A percentile compares a stretch with the other conserved stretches of the same genome.
Evolutionary conservation across 2,888 invertebrate genomes (phyloP).

Genomic region (Tinea semifulvella): DNA sequence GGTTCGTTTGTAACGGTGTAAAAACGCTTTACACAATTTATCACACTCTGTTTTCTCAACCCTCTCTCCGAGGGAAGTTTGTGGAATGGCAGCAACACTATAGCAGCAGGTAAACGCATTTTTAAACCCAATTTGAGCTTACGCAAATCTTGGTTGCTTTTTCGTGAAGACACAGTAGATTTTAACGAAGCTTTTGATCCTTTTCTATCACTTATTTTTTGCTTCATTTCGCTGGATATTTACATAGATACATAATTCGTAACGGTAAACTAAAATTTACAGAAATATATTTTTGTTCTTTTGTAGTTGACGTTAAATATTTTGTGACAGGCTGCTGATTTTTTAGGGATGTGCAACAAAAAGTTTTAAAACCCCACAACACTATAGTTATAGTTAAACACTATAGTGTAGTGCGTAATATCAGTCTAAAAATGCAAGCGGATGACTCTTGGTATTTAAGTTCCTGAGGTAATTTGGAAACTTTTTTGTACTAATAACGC

Average conservation of each 20-base stretch:
- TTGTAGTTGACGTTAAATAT: no score
- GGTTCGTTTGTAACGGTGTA: slow-evolving; percentile 28
- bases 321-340: neutral
- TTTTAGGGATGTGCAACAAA: neutral
- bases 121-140: slow-evolving; percentile 18
- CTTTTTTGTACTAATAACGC: no score
- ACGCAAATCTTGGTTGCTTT: neutral
- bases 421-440: no score
- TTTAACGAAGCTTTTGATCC: neutral
- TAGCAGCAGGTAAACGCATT: slow-evolving; percentile 35
- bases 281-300: no score
- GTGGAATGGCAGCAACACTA: slow-evolving; percentile 43
- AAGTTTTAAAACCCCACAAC: no score
- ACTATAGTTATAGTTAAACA: no score
- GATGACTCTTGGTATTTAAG: no score
- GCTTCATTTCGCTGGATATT: neutral
- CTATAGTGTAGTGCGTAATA: no score
- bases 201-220: neutral
- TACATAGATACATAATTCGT: no score
- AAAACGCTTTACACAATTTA: slow-evolving; percentile 35
- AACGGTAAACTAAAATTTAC: no score
- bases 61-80: slow-evolving; percentile 32
- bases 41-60: slow-evolving; percentile 36
- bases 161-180: neutral
- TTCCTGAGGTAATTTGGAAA: no score